Conservation (phyloP, 2,888 invertebrate genomes). For the Endomychus coccineus region DNA sequence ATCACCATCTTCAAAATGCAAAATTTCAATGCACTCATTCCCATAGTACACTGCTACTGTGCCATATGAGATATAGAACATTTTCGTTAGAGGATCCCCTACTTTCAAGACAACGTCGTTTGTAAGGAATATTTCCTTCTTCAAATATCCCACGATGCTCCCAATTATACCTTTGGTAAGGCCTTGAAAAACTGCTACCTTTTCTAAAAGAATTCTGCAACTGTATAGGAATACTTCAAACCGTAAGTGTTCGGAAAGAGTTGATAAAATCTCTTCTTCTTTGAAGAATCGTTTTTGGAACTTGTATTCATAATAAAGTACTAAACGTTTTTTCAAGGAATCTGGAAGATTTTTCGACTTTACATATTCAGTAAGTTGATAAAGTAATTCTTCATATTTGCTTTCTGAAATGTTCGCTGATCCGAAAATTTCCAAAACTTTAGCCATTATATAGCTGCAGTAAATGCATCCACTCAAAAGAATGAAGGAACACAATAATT, state of each 20-base stretch:
- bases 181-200: slow-evolving; percentile 42
- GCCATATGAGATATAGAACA: slow-evolving; percentile 49
- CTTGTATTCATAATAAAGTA: slow-evolving; percentile 47
- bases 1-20: slow-evolving; percentile 49
- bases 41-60: slow-evolving; percentile 42
- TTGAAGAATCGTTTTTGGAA: slow-evolving; percentile 49
- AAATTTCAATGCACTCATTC: slow-evolving; percentile 45
- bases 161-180: slow-evolving; percentile 38
- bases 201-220: slow-evolving; percentile 43
- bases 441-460: slow-evolving; percentile 28
- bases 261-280: slow-evolving; percentile 39
- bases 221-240: slow-evolving; percentile 44
- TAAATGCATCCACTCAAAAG: slow-evolving; percentile 26
- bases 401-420: slow-evolving; percentile 35
- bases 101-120: slow-evolving; percentile 44
- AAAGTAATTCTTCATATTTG: slow-evolving; percentile 44
- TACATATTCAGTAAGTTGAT: slow-evolving; percentile 46
- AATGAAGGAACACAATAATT: slow-evolving; percentile 23
- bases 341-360: slow-evolving; percentile 46
- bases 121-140: slow-evolving; percentile 43
- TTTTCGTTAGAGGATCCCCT: slow-evolving; percentile 39
- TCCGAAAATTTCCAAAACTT: slow-evolving; percentile 29
- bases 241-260: slow-evolving; percentile 35
- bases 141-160: slow-evolving; percentile 39
- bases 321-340: slow-evolving; percentile 42